Base-by-base conservation (phyloP, 30 jellyfish, hydroid and myxozoan species). In the Hydra vulgaris region DNA sequence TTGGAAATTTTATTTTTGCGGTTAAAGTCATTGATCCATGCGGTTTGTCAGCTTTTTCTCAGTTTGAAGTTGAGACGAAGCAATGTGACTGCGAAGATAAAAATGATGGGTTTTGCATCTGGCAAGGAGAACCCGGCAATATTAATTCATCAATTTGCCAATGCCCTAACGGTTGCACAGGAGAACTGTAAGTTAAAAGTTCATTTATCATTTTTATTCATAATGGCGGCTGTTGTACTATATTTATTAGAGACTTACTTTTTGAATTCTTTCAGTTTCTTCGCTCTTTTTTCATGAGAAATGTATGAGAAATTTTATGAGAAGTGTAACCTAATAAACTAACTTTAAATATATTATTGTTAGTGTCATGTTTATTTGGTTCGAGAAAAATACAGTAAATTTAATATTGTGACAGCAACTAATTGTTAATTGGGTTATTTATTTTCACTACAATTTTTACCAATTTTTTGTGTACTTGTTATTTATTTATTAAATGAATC, bases 151-250 rank as follows among this genome's bases (percentile, higher is more conserved):
- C 80, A 18, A 76, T 18, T 4, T 87, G 96, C 56, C 27, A 22
- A 21, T 87, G 96, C 53, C 88, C 88, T 0, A 82, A 68, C 20
- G 96, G 96, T 8, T 87, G 96, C 87, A 82, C 85, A 7, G 96
- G 96, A 1, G 77, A 82, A 66, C 53, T 26, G 96, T 87, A 69
- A 87, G 96, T 68, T 40, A 12, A 5, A 12, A 5, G 61, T 40
- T 40, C 12, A 40, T 40, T 40, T 40, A 40, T 12, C 12, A 40
- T 40, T 40, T 3, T 3, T 3, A 40, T 40, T n/a, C n/a, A n/a
- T n/a, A n/a, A n/a, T n/a, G n/a, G n/a, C n/a, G n/a, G n/a, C n/a
- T n/a, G n/a, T n/a, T n/a, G n/a, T n/a, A n/a, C n/a, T n/a, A n/a
- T n/a, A n/a, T n/a, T n/a, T n/a, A n/a, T n/a, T n/a, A n/a, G n/a